Conservation (phyloP, 2,888 invertebrate species). For the Perizoma flavofasciatum region DNA sequence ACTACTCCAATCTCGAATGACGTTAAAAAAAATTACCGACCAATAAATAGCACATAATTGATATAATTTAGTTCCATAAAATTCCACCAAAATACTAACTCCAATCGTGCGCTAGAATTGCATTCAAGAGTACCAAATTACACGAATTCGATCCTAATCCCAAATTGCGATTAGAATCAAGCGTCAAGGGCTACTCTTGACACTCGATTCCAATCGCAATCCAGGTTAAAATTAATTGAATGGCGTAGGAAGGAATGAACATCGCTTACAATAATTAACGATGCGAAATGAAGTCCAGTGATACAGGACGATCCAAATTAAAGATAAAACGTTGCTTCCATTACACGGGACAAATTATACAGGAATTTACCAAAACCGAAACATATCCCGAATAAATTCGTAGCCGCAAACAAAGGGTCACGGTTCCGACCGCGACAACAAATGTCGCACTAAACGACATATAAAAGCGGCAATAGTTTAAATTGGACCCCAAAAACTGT, state of each 20-base stretch:
- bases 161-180: no score
- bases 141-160: no score
- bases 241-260: constrained; percentile 42
- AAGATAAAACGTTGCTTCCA: constrained; percentile 71
- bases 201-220: constrained; percentile 21
- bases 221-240: constrained; percentile 38
- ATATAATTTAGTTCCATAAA: no score
- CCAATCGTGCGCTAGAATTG: no score
- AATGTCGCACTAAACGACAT: constrained; percentile 80
- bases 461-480: constrained; percentile 80
- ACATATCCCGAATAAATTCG: constrained; percentile 63
- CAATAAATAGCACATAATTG: no score
- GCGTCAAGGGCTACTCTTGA: no score
- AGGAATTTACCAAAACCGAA: constrained; percentile 62
- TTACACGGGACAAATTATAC: constrained; percentile 70
- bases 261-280: constrained; percentile 65
- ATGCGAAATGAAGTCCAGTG: constrained; percentile 59
- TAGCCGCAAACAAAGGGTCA: constrained; percentile 70
- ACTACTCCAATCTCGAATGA: no score
- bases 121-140: no score
- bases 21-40: no score
- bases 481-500: constrained; percentile 79
- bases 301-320: constrained; percentile 69
- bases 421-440: constrained; percentile 65
- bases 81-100: no score